These are phyloP conservation scores for Bambusicola thoracicus DNA, from an alignment of 2,113 vertebrate species.

Conservation along the genomic window DNA sequence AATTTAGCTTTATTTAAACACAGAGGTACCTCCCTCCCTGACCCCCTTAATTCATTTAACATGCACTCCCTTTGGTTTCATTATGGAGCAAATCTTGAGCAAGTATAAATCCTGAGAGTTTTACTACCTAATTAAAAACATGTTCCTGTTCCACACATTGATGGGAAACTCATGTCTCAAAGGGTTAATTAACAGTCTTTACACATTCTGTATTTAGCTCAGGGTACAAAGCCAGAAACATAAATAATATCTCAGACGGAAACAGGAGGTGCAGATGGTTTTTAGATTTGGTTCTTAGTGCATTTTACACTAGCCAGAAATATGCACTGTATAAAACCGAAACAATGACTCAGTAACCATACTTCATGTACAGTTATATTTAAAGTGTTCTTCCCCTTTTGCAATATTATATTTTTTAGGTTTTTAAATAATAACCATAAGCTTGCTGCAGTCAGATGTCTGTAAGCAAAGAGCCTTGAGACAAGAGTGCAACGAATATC, in stretches of 20 bases:
- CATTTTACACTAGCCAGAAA: slow-evolving; percentile 74
- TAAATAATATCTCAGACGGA: slow-evolving; percentile 79
- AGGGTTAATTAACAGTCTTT: slow-evolving; percentile 84
- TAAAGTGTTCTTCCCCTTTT: neutral
- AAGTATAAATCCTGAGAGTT: slow-evolving; percentile 69
- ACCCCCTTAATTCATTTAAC: slow-evolving; percentile 53
- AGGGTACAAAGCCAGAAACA: slow-evolving; percentile 78
- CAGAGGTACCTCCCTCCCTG: neutral
- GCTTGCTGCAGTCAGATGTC: neutral
- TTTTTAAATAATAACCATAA: neutral
- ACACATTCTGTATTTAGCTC: slow-evolving; percentile 79
- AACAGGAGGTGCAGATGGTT: slow-evolving; percentile 80
- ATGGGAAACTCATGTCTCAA: slow-evolving; percentile 80
- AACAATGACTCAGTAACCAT: slow-evolving; percentile 73
- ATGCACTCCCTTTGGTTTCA: slow-evolving; percentile 69
- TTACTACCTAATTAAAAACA: slow-evolving; percentile 80
- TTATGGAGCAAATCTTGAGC: slow-evolving; percentile 60
- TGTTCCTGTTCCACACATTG: slow-evolving; percentile 66
- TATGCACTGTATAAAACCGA: slow-evolving; percentile 57
- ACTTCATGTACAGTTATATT: slow-evolving; percentile 18
- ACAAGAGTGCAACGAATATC: neutral
- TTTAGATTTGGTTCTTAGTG: slow-evolving; percentile 75
- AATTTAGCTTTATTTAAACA: slow-evolving; percentile 52
- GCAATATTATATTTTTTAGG: neutral
- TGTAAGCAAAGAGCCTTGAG: neutral